Percentiles rank a stretch among this genome's conserved stretches.
Conservation (phyloP, 1,140 invertebrate species). For the Formica exsecta region DNA sequence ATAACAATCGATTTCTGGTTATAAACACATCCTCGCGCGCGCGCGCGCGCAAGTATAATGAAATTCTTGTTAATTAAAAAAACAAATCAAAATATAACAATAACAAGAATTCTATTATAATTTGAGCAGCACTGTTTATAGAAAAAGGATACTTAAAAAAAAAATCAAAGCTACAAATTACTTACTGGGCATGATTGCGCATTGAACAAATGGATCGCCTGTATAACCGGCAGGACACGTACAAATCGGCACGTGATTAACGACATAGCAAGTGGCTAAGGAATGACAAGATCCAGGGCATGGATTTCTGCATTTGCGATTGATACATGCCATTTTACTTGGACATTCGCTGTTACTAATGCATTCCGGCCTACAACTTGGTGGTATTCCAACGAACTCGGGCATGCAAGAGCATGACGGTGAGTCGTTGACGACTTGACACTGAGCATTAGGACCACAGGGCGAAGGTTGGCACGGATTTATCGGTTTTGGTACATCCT, state of each 20-base stretch:
- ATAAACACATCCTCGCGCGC: background rate
- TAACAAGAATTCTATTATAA: background rate
- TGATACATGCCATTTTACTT: conserved; percentile 89
- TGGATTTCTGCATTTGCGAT: conserved; percentile 90
- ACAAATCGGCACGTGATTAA: conserved; percentile 91
- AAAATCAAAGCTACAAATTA: background rate
- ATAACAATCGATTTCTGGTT: background rate
- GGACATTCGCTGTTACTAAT: conserved; percentile 90
- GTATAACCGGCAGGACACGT: conserved; percentile 88
- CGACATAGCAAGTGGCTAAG: conserved; percentile 90
- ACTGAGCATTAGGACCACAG: conserved; percentile 91
- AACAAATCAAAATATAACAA: background rate
- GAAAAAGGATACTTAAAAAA: background rate
- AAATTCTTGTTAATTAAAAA: background rate
- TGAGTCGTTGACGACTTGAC: conserved; percentile 87
- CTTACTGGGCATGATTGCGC: conserved; percentile 88
- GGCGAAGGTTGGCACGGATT: conserved; percentile 91
- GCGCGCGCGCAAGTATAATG: conserved; percentile 15
- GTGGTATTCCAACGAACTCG: conserved; percentile 89
- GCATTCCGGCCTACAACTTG: conserved; percentile 90
- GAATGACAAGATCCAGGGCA: conserved; percentile 90
- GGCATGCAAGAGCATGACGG: conserved; percentile 90
- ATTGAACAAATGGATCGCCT: conserved; percentile 90
- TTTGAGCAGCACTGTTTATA: background rate
- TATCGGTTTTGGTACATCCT: conserved; percentile 76